Base-by-base conservation (phyloP, 2,797 vertebrate genomes). In the Valencia hispanica region DNA sequence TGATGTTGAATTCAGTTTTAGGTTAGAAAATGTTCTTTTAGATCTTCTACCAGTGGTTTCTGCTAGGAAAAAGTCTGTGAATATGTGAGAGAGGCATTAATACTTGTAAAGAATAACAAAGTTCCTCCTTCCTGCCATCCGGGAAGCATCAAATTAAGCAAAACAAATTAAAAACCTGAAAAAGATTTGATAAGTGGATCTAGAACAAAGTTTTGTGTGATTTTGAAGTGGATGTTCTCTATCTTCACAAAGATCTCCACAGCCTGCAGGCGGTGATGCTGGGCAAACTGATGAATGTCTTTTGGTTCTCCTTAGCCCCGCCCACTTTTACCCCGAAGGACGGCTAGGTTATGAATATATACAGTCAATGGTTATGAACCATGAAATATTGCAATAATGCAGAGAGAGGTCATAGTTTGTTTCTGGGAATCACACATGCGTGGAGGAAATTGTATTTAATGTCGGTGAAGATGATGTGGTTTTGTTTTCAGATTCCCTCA, bases 341-440 rank as follows among this genome's bases (percentile, higher is more conserved):
- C 57, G 70, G 75, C 79, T 83, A 87, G 85, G 85, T 89, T 90
- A 90, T 89, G 89, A 84, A 51, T n/a, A n/a, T n/a, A n/a, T n/a
- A n/a, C n/a, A n/a, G n/a, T n/a, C n/a, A n/a, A n/a, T n/a, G n/a
- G n/a, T n/a, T n/a, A 90, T 89, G 89, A 84, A 51, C 75, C 76
- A 63, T 89, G 81, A 90, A 87, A 89, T 88, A 88, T 92, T 88
- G 79, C 79, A 74, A 85, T 89, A 85, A 91, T 87, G 77, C 84
- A 89, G 85, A 88, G 65, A 9, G 72, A 85, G 68, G 84, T 81
- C 12, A 32, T 73, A 0, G 27, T 74, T 59, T 34, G 30, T 61
- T 75, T 78, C 27, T 36, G 18, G 47, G 59, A 61, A 83, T 90
- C 61, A 14, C 75, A 74, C 57, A 65, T 68, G 15, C 14, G 43